A percentile compares a stretch with the other conserved stretches of the same genome.
Evolutionary conservation across 2,888 invertebrate species (phyloP).

Genomic region (Synergus laeviventris): DNA sequence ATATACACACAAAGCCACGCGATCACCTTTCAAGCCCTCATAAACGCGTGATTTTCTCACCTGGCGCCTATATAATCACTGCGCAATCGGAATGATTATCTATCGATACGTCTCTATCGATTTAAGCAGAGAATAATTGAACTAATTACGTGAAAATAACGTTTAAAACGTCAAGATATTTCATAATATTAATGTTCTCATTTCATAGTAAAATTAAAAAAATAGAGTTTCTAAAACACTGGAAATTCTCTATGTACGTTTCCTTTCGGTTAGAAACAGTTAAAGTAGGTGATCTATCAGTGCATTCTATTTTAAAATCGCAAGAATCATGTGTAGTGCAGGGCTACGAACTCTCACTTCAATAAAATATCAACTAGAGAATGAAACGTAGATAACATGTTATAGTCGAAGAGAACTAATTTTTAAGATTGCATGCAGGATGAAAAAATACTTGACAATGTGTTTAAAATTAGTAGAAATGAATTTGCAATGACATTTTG

Average conservation of each 20-base stretch:
- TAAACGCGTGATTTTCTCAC: constrained; percentile 33
- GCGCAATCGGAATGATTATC: constrained; percentile 22
- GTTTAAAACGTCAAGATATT: too few species aligned
- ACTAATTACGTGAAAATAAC: background rate
- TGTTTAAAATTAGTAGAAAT: too few species aligned
- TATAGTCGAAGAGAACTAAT: background rate
- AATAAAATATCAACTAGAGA: background rate
- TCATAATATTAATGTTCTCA: too few species aligned
- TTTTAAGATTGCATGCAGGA: too few species aligned
- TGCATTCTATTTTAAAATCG: constrained; percentile 20
- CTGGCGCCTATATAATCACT: constrained; percentile 13
- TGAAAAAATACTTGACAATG: too few species aligned
- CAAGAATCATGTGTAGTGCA: background rate
- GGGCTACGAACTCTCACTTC: background rate
- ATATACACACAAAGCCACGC: background rate
- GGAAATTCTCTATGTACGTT: background rate
- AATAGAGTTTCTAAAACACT: background rate
- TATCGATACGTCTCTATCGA: background rate
- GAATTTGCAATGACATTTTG: background rate
- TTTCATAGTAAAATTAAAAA: background rate
- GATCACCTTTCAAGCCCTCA: constrained; percentile 20
- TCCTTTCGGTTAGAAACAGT: background rate
- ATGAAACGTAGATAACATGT: background rate
- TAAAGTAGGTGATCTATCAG: background rate
- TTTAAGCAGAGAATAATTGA: constrained; percentile 7